These are phyloP conservation scores for Adelges cooleyi DNA, from an alignment of 1,140 invertebrate genomes.

Conservation along the genomic window DNA sequence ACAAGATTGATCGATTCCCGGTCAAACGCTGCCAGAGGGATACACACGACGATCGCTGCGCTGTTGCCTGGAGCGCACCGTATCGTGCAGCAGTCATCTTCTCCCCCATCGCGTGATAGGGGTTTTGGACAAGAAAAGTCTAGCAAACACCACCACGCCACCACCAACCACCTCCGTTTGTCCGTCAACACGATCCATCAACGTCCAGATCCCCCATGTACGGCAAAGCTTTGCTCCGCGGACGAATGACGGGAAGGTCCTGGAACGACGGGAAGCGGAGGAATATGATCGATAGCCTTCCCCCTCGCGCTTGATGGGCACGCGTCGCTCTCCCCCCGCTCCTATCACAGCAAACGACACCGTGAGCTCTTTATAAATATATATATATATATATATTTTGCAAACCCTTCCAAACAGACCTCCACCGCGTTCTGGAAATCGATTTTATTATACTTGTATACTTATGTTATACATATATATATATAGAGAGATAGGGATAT, in stretches of 20 bases:
- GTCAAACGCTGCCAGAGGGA: neutral
- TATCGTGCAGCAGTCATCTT: too few relatives aligned
- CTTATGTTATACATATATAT: too few relatives aligned
- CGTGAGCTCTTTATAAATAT: neutral
- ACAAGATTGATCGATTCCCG: constrained; percentile 26
- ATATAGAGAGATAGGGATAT: too few relatives aligned
- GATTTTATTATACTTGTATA: constrained; percentile 9
- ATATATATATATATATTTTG: neutral
- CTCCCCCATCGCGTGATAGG: too few relatives aligned
- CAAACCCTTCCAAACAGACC: too few relatives aligned
- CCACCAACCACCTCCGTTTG: neutral
- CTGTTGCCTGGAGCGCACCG: too few relatives aligned
- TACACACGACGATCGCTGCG: too few relatives aligned
- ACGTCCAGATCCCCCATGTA: neutral
- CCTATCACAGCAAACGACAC: neutral
- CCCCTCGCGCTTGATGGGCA: neutral
- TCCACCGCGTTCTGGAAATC: neutral
- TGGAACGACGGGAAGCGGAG: neutral
- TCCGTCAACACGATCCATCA: constrained; percentile 29
- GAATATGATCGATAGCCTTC: constrained; percentile 22
- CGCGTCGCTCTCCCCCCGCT: neutral
- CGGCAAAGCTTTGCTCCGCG: neutral
- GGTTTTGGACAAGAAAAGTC: constrained; percentile 25
- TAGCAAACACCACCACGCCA: neutral
- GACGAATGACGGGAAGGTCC: neutral